These are phyloP conservation scores for Tetragnatha montana DNA, from an alignment of 2,888 invertebrate genomes.

Conservation along the genomic window DNA sequence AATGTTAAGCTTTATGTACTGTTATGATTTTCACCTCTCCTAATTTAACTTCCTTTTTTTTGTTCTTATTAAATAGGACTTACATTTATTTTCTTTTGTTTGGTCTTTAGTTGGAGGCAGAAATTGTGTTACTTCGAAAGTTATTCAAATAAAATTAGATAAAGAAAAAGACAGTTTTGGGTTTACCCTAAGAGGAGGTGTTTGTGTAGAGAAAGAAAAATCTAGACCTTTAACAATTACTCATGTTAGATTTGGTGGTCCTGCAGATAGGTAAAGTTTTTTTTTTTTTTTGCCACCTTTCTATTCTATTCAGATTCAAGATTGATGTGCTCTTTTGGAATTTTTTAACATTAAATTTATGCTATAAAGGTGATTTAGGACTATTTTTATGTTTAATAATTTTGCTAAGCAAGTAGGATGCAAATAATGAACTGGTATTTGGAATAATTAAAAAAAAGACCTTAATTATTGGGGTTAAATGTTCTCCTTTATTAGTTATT, in stretches of 20 bases:
- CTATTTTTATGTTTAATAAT: background rate
- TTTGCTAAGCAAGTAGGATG: background rate
- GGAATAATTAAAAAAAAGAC: background rate
- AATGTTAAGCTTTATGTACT: no score
- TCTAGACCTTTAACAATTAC: constrained; percentile 89
- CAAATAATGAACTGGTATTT: background rate
- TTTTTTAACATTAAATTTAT: background rate
- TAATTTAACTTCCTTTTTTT: no score
- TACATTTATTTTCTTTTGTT: background rate
- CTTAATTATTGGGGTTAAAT: background rate
- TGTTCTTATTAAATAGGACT: no score
- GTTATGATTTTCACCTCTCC: no score
- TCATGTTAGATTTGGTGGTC: constrained; percentile 90
- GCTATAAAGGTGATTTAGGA: background rate
- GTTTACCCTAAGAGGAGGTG: constrained; percentile 89
- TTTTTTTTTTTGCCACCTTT: no score
- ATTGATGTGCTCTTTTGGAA: background rate
- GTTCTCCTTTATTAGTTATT: background rate
- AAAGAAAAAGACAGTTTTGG: constrained; percentile 90
- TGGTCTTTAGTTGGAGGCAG: constrained; percentile 57
- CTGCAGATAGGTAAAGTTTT: constrained; percentile 83
- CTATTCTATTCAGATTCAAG: constrained; percentile 10
- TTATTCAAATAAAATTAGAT: constrained; percentile 84
- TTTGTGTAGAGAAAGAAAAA: constrained; percentile 81
- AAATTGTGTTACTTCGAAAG: constrained; percentile 72